phyloP scores from a whole-genome alignment of 92 coral and sea anemone genomes.

The Phenganax subtilis region DNA sequence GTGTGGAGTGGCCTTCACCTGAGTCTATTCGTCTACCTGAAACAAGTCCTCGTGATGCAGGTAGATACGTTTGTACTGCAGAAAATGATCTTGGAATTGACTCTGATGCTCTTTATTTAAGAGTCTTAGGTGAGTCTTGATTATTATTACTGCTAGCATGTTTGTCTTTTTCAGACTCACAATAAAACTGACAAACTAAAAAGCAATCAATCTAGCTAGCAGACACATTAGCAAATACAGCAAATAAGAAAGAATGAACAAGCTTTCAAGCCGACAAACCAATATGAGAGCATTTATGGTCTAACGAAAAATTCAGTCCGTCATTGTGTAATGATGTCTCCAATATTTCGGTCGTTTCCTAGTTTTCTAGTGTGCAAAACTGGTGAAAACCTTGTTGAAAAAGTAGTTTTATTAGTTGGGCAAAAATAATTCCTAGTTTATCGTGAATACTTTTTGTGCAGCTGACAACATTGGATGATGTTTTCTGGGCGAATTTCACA shows the following conservation, averaged over 20 bases:
- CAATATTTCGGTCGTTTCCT: neutral
- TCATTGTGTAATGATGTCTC: neutral
- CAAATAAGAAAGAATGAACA: no score
- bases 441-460: neutral
- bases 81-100: constrained; percentile 52
- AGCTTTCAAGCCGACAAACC: no score
- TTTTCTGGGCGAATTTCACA: no score
- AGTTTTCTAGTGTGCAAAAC: neutral
- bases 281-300: no score
- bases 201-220: no score
- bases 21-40: constrained; percentile 62
- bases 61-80: constrained; percentile 69
- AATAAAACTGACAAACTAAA: no score
- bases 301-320: no score
- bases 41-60: constrained; percentile 62
- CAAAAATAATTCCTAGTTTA: neutral
- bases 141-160: neutral
- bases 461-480: neutral
- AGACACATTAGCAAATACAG: no score
- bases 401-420: neutral
- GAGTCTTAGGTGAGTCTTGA: constrained; percentile 56
- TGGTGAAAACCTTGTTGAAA: neutral
- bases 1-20: constrained; percentile 64
- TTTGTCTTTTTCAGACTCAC: neutral
- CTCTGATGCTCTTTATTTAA: constrained; percentile 51